Base-by-base conservation (phyloP, 2,797 vertebrate species). In the Phyllotis vaccarum region DNA sequence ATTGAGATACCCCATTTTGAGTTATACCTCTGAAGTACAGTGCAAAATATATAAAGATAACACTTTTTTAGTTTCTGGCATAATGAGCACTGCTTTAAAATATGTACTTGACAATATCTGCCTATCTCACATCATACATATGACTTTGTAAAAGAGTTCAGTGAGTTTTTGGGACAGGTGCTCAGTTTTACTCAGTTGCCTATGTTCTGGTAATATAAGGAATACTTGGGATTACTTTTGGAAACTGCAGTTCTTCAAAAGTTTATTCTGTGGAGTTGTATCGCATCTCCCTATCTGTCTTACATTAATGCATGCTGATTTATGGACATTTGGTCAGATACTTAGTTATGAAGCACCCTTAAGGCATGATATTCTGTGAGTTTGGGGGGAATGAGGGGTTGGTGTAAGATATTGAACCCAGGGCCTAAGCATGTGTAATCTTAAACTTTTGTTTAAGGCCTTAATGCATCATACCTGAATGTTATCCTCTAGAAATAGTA, bases 11-110 rank as follows among this genome's bases (percentile, higher is more conserved):
- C 94, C 96, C 24, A n/a, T 94, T 92, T 96, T 91, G 81, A 92
- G 62, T 95, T 92, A 46, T 54, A 8, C 60, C n/a, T 86, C 31
- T 91, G 37, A 90, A 58, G 13, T 86, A 66, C 37, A 90, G 8
- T 87, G 56, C 22, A 58, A n/a, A 79, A 89, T 58, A 93, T 87
- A 29, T 91, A 86, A 58, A 56, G 2, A 54, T 31, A 70, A 86
- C 14, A 64, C 58, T 52, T 79, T 27, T 94, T 96, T 86, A 82
- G 17, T 94, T 97, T 95, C 74, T 92, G 78, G 78, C 56, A 64
- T 93, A 78, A 29, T 87, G 86, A 90, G 80, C 19, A 87, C 56
- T 95, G 27, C 78, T 94, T 97, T 94, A 93, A 95, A 96, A 96
- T 54, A 56, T 94, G 22, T 79, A 89, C 79, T 97, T 94, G 54